Conservation (phyloP, 2,113 vertebrate species). For the Neopipo cinnamomea region DNA sequence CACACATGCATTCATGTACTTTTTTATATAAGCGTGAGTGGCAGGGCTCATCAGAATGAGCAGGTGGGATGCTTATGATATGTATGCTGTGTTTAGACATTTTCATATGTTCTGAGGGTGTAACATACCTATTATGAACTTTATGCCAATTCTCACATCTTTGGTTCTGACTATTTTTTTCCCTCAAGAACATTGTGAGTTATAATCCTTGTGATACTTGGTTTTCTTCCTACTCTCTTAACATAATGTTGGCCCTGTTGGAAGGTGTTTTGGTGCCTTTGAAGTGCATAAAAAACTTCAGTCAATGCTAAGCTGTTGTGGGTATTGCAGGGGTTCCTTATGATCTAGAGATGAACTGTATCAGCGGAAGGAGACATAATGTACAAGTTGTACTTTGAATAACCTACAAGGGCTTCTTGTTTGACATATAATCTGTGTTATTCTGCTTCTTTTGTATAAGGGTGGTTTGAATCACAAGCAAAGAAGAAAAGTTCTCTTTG, state of each 20-base stretch:
- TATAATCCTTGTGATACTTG: not conserved
- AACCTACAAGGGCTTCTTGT: not conserved
- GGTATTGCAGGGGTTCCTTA: not conserved
- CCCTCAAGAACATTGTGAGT: not conserved
- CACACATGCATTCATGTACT: not conserved
- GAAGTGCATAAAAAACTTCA: not conserved
- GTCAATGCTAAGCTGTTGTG: not conserved
- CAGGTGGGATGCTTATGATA: not conserved
- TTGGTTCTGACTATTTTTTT: not conserved
- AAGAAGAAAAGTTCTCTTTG: not conserved
- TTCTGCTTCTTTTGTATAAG: not conserved
- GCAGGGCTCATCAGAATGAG: not conserved
- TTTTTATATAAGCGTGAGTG: not conserved
- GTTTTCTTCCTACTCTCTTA: not conserved
- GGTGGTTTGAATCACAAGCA: not conserved
- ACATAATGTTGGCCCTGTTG: not conserved
- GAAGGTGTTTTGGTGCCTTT: not conserved
- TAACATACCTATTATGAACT: not conserved
- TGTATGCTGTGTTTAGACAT: conserved; percentile 3
- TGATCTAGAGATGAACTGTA: not conserved
- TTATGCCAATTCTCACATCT: not conserved
- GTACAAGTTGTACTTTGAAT: not conserved
- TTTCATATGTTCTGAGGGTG: not conserved
- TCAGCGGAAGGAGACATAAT: not conserved
- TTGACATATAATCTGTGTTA: not conserved